Evolutionary conservation across 1,140 invertebrate species (phyloP).

Genomic region (Pseudomyrmex sp.): DNA sequence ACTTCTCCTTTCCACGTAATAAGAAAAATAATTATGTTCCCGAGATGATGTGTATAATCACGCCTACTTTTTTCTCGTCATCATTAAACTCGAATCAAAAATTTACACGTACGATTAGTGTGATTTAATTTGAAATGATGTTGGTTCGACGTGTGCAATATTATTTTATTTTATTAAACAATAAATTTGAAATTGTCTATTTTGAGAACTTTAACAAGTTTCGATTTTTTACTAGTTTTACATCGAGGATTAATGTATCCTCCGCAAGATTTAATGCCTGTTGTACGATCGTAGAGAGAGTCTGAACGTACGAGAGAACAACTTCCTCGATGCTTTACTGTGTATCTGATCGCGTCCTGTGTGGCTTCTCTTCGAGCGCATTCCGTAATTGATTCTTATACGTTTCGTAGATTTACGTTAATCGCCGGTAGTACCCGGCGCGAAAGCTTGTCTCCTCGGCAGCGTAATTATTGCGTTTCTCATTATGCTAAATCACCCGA

Average conservation of each 20-base stretch:
- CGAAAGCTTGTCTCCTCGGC: slow-evolving; percentile 34
- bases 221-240: not conserved
- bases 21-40: slow-evolving; percentile 16
- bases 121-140: slow-evolving; percentile 5
- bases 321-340: not conserved
- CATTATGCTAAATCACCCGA: slow-evolving; percentile 54
- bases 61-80: not conserved
- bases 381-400: slow-evolving; percentile 58
- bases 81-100: not conserved
- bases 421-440: slow-evolving; percentile 19
- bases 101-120: not conserved
- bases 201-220: not conserved
- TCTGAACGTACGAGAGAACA: not conserved
- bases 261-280: not conserved
- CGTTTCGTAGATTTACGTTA: slow-evolving; percentile 50
- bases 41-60: not conserved
- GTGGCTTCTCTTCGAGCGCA: slow-evolving; percentile 23
- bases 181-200: too few relatives aligned
- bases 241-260: not conserved
- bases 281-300: not conserved
- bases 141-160: not conserved
- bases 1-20: not conserved
- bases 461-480: slow-evolving; percentile 56
- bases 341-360: slow-evolving; percentile 27
- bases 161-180: too few relatives aligned